Conservation (phyloP, 2,888 invertebrate species). For the Tenodera sinensis region DNA sequence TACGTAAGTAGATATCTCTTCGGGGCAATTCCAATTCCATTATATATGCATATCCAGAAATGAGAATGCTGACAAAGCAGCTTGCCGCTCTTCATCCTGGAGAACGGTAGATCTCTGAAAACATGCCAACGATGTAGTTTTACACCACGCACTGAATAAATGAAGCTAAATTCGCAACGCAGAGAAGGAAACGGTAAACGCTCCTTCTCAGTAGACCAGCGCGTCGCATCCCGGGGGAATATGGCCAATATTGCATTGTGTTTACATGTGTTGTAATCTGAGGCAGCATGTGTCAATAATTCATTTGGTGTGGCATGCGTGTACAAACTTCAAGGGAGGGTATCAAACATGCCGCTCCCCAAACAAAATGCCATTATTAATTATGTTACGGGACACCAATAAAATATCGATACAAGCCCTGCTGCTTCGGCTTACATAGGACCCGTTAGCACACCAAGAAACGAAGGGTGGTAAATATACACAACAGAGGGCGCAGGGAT, state of each 20-base stretch:
- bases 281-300: neutral
- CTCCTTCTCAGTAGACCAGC: neutral
- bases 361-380: neutral
- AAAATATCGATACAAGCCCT: neutral
- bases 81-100: too few species aligned
- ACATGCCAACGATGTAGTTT: too few species aligned
- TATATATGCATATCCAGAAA: too few species aligned
- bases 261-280: neutral
- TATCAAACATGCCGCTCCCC: neutral
- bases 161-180: neutral
- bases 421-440: too few species aligned
- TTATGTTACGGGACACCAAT: neutral
- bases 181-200: neutral
- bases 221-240: neutral
- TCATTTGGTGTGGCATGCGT: neutral
- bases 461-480: too few species aligned
- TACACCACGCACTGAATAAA: too few species aligned
- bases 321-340: neutral
- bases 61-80: too few species aligned
- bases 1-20: too few species aligned
- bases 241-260: neutral
- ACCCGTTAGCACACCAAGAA: too few species aligned
- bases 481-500: too few species aligned
- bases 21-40: too few species aligned
- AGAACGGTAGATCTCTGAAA: too few species aligned